Evolutionary conservation across 2,888 invertebrate genomes (phyloP), one percentile per base, ranked within the genome.

Genomic region (Nowickia ferox): DNA sequence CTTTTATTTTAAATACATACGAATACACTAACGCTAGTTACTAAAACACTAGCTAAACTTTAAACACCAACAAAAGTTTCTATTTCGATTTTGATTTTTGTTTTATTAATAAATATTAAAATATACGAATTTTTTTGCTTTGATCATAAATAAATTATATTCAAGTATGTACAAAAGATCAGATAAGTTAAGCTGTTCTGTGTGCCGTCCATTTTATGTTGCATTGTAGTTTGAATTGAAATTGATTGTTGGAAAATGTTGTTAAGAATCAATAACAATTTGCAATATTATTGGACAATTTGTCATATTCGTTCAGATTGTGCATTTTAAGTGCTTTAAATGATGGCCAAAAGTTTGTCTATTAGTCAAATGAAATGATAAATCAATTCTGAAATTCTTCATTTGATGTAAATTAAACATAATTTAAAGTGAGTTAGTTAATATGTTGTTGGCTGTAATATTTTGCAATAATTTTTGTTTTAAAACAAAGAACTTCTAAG

Each of bases 231-330:
- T 53, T 61, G 44, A 71, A 79, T 79, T 65, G 13, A 71, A 71
- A 61, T 79, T 71, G 48, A 72, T 66, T 75, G 63, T 66, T 68
- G 53, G 42, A 48, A 82, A 82, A 42, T 30, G 46, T 13, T 61
- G 42, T 80, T 76, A 80, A 80, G 55, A 66, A 84, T 66, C 80
- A 80, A 76, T 72, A 76, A 61, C 71, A 65, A 71, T 84, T 71
- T 80, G 30, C 30, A 30, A 30, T 30, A 80, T 80, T 69, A 72
- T 61, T 44, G 13, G 13, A 80, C 38, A 84, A 84, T 84, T 80
- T 80, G 84, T 80, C 84, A 84, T 71, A 75, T 76, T 68, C 44
- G 55, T 55, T 57, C 40, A 75, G 61, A 69, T 76, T 69, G 63
- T 55, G 69, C 46, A 69, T 75, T 72, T 71, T 22, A 68, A 81